These are phyloP conservation scores for Pomacea canaliculata DNA, from an alignment of 2,888 invertebrate genomes.

Conservation along the genomic window DNA sequence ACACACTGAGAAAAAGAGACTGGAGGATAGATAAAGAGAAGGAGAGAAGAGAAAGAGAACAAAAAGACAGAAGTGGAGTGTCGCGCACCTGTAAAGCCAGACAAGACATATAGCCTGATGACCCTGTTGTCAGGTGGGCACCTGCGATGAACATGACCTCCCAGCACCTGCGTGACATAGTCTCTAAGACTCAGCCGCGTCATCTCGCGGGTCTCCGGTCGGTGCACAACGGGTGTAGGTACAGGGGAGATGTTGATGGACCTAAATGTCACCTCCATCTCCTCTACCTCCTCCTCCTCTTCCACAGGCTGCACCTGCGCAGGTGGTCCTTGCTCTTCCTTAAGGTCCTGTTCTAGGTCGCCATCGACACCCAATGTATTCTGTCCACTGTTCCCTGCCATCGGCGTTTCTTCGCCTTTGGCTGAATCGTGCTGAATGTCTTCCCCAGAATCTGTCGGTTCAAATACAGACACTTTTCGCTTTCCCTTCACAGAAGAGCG, in stretches of 20 bases:
- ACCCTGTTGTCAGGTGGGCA: constrained; percentile 50
- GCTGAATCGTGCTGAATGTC: background rate
- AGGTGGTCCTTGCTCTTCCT: background rate
- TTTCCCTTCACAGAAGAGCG: constrained; percentile 1
- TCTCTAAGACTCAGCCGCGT: constrained; percentile 45
- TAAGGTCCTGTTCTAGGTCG: background rate
- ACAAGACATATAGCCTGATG: constrained; percentile 52
- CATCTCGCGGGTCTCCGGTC: constrained; percentile 55
- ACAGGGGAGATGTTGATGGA: constrained; percentile 51
- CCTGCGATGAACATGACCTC: constrained; percentile 48
- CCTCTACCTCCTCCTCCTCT: constrained; percentile 4
- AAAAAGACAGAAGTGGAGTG: background rate
- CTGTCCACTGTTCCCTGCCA: background rate
- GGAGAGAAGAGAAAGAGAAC: too few relatives aligned
- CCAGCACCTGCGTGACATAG: constrained; percentile 46
- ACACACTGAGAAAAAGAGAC: too few relatives aligned
- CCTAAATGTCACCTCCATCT: constrained; percentile 40
- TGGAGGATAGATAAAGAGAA: too few relatives aligned
- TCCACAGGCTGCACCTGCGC: background rate
- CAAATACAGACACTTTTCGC: constrained; percentile 19
- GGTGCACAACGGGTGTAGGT: constrained; percentile 49
- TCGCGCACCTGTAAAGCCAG: constrained; percentile 53
- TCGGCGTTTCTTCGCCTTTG: background rate
- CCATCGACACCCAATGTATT: background rate
- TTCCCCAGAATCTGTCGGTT: background rate